These are phyloP conservation scores for Leucopsar rothschildi DNA, from an alignment of 2,113 vertebrate genomes.

Conservation along the genomic window DNA sequence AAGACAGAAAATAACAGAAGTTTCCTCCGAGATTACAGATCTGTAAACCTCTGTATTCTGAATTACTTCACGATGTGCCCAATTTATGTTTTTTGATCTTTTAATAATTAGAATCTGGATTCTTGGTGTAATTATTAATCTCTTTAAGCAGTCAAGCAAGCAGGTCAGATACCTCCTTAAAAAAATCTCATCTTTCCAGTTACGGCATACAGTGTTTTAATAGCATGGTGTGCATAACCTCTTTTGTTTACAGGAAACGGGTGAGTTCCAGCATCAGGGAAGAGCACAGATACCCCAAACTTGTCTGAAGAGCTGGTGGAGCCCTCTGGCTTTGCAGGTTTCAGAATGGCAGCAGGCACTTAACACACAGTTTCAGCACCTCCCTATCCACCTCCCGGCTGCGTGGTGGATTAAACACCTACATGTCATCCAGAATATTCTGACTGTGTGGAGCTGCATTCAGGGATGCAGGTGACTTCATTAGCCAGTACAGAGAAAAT, in stretches of 20 bases:
- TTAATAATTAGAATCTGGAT: neutral
- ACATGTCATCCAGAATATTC: neutral
- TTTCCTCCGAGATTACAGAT: neutral
- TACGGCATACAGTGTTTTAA: neutral
- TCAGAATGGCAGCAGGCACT: neutral
- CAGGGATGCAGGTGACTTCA: neutral
- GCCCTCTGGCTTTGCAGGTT: neutral
- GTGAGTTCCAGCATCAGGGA: neutral
- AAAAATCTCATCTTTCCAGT: neutral
- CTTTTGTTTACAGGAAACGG: neutral
- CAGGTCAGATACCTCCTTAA: neutral
- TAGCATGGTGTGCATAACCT: neutral
- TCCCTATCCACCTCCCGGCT: fast-evolving
- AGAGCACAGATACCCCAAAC: neutral
- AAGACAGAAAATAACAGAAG: neutral
- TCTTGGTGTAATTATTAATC: neutral
- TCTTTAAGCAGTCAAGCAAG: neutral
- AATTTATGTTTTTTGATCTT: neutral
- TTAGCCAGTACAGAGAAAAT: neutral
- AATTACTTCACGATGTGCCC: neutral
- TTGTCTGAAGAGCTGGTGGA: neutral
- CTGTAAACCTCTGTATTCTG: neutral
- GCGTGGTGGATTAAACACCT: neutral
- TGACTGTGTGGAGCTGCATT: neutral
- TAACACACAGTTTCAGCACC: neutral